Conservation (phyloP, 2,888 invertebrate species). For the Lasioglossum pauxillum region DNA sequence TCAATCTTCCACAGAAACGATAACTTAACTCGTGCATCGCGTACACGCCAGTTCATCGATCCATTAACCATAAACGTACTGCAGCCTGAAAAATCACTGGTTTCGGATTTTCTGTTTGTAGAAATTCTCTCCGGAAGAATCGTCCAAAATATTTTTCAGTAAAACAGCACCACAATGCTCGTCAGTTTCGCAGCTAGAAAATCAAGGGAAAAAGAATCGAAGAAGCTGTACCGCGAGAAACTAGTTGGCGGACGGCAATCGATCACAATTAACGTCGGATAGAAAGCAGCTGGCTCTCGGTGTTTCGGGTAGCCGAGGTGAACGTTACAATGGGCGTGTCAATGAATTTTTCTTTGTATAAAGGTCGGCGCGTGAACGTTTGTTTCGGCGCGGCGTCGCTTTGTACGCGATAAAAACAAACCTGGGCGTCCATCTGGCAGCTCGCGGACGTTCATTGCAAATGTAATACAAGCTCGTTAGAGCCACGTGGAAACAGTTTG, state of each 20-base stretch:
- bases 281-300: not conserved
- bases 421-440: not conserved
- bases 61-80: not conserved
- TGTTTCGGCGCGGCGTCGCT: not conserved
- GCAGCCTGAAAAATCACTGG: no score
- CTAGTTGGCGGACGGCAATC: not conserved
- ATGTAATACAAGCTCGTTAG: conserved; percentile 2
- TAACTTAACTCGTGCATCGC: conserved; percentile 30
- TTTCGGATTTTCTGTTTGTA: no score
- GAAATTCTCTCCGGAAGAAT: not conserved
- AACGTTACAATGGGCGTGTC: conserved; percentile 11
- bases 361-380: not conserved
- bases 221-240: not conserved
- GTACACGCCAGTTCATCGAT: not conserved
- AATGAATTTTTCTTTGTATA: conserved; percentile 14
- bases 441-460: not conserved
- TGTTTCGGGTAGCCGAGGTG: not conserved
- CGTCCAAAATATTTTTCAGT: not conserved
- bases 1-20: conserved; percentile 2
- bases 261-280: conserved; percentile 24
- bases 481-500: not conserved
- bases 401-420: conserved; percentile 13
- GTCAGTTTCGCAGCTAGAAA: not conserved
- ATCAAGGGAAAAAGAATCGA: not conserved
- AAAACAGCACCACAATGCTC: not conserved